Base-by-base conservation (phyloP, 2,113 vertebrate species). In the Marmota monax region DNA sequence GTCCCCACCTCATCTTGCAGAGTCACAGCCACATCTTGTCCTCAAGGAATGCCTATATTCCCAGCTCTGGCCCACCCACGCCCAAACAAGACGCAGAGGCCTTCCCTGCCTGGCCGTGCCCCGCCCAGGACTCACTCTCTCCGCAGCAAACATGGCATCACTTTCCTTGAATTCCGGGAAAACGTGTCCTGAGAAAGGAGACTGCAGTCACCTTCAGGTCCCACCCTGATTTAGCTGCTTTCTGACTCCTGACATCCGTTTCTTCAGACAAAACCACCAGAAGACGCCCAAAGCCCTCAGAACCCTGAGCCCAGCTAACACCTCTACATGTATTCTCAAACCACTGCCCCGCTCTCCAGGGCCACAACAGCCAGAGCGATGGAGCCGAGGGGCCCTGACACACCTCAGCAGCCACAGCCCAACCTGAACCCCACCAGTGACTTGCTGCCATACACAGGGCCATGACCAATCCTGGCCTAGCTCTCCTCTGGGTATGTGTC, bases 101-200 rank as follows among this genome's bases (percentile, higher is more conserved):
- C 70, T 2, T 22, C 70, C 56, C 70, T 76, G 48, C 48, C 48
- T 13, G 11, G 48, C 48, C 5, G 12, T 13, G 48, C 48, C 73
- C 61, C 25, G 1, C 23, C 8, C 1, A 2, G 32, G 20, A 92
- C 99, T 99, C 97, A 99, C 99, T 98, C 99, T 98, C 96, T 99
- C 99, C 0, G 99, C 99, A 12, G 99, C 99, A 45, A 99, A 99
- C 99, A 99, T 99, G 65, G 99, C 99, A 11, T 99, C 99, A 0
- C 99, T 99, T 98, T 99, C 99, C 96, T 99, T 99, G 98, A 99
- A 99, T 95, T 99, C 99, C 0, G 99, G 99, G 96, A 99, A 99
- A 67, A 99, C 99, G 0, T 99, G 99, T 97, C 99, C 99, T 99
- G 96, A 17, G 76, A 96, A 8, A 94, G 53, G 48, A 69, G 4